phyloP scores from a whole-genome alignment of 2,888 invertebrate genomes.

The Busseola fusca region DNA sequence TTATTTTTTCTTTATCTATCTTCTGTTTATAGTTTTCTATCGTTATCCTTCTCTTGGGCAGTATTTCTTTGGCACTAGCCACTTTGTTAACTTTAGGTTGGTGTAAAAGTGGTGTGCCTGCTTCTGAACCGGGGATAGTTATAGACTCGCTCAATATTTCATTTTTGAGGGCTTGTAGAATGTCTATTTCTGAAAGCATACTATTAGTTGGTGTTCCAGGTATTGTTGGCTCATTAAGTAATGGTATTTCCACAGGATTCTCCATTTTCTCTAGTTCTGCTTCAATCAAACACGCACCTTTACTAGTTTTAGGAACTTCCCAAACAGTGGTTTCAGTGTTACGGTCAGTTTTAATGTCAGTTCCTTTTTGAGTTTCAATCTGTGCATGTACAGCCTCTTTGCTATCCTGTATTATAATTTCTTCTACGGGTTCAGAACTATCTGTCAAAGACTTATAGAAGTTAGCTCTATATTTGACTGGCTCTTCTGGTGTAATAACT shows the following conservation, averaged over 20 bases:
- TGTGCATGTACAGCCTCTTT: constrained; percentile 2
- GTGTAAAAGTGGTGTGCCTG: constrained; percentile 78
- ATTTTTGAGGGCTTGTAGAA: constrained; percentile 84
- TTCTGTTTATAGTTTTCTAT: constrained; percentile 86
- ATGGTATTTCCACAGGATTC: constrained; percentile 74
- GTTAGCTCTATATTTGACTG: constrained; percentile 69
- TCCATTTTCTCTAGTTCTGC: constrained; percentile 54
- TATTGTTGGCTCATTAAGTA: constrained; percentile 72
- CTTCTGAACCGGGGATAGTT: constrained; percentile 70
- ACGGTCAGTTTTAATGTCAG: constrained; percentile 2
- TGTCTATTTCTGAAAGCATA: constrained; percentile 83
- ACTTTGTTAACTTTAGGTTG: constrained; percentile 84
- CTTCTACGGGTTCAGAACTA: constrained; percentile 12
- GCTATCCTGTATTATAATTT: constrained; percentile 3
- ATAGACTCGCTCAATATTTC: constrained; percentile 83
- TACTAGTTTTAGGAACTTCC: constrained; percentile 18
- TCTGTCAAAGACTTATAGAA: constrained; percentile 74
- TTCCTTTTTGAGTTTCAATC: constrained; percentile 28
- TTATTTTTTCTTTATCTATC: constrained; percentile 50
- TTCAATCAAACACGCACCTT: constrained; percentile 43
- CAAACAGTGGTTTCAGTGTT: constrained; percentile 1
- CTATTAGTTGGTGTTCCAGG: constrained; percentile 66
- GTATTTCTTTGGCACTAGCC: constrained; percentile 73
- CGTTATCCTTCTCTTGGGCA: constrained; percentile 83
- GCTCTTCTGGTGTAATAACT: constrained; percentile 18